Evolutionary conservation across 2,888 invertebrate species (phyloP).

Genomic region (Drosophila incognita): DNA sequence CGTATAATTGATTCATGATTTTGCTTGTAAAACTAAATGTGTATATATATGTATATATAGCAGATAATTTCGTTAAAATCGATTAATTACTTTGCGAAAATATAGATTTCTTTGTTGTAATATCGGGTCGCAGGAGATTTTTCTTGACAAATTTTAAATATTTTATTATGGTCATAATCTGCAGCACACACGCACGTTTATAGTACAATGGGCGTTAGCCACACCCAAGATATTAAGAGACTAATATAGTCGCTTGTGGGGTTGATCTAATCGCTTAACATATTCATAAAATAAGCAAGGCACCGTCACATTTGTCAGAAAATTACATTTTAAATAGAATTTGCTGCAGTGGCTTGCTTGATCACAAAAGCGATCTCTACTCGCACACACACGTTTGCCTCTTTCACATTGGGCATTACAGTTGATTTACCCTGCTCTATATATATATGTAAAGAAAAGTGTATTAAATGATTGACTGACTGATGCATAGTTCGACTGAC

Average conservation of each 20-base stretch:
- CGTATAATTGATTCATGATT: conserved; percentile 50
- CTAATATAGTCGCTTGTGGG: conserved; percentile 56
- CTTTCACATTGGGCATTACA: conserved; percentile 46
- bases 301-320: conserved; percentile 38
- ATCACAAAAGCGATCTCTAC: conserved; percentile 40
- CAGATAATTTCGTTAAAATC: not conserved
- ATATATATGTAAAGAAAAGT: not conserved
- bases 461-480: not conserved
- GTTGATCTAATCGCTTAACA: conserved; percentile 42
- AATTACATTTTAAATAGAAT: conserved; percentile 50
- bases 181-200: not conserved
- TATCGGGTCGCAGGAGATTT: not conserved
- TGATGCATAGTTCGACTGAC: not conserved
- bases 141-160: not conserved
- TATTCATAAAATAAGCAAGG: conserved; percentile 34
- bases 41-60: not conserved
- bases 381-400: not conserved
- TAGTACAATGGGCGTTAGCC: conserved; percentile 6
- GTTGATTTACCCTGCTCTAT: conserved; percentile 36
- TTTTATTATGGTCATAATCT: not conserved
- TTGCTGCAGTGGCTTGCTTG: conserved; percentile 58
- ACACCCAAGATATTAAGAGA: conserved; percentile 1
- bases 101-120: too few species aligned
- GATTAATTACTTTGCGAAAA: not conserved
- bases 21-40: not conserved